Evolutionary conservation across 2,888 invertebrate species (phyloP), one percentile per base, ranked within the genome.

Genomic region (Eupithecia dodoneata): DNA sequence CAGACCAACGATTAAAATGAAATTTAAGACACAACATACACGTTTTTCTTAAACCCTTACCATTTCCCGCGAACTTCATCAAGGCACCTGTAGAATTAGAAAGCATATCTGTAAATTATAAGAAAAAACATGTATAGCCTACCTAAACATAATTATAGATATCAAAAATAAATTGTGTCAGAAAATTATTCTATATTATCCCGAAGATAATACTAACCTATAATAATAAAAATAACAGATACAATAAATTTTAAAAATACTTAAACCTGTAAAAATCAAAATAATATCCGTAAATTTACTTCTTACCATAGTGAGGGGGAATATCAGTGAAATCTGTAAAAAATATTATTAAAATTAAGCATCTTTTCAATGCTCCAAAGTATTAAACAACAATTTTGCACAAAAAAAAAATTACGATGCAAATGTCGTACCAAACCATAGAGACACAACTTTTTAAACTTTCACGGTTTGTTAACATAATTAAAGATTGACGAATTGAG

Each of bases 31-130:
- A 59, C 59, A 45, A 59, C 4, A 12, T 15, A 7, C 45, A 10
- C 7, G 3, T 9, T 1, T 9, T 12, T 10, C 10, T 42, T 42
- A 70, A 79, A 72, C 66, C 81, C 89, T 87, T 81, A 91, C 90
- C 90, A 72, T 90, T 90, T 1, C 89, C 90, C 6, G 85, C 81
- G 69, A 90, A 90, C 42, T 87, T 87, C 84, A 82, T 88, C 70
- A 88, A 59, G 2, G 83, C 81, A 18, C 84, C 90, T 89, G 76
- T 55, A 65, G 72, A 70, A 71, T 49, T 52, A 71, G 49, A 49
- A 71, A 71, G 47, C 7, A 49, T 52, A 52, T 74, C 74, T 67
- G 41, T 30, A 76, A 30, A 78, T 67, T 52, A n/a, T 45, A 42
- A 66, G 42, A 69, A 69, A 44, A 67, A 3, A 44, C 10, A 44